Evolutionary conservation across 2,888 invertebrate genomes (phyloP), one percentile per base, ranked within the genome.

Genomic region (Alsophila aescularia): DNA sequence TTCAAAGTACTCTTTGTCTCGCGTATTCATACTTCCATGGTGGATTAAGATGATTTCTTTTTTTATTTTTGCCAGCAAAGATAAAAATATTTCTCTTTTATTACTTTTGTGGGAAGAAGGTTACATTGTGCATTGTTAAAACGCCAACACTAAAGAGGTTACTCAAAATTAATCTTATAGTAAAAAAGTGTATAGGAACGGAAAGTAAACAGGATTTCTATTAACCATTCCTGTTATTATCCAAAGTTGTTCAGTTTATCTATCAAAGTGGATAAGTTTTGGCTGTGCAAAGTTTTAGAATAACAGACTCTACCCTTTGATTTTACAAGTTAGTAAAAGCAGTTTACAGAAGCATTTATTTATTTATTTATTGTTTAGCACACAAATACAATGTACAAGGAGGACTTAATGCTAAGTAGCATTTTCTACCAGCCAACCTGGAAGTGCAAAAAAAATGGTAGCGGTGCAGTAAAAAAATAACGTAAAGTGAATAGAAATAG

Each of bases 221-320:
- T 52, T 43, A 39, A 47, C 21, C 45, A 58, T 64, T 60, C 42
- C 41, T 52, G 60, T 56, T 62, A 63, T 64, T 60, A 57, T 59
- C 60, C 39, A 57, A 61, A 62, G 51, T 44, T 63, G 39, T 59
- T 57, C 53, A 62, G 58, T 67, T 67, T 61, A 59, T 55, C 55
- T 58, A 62, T 31, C 49, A 45, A 62, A 62, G 54, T 64, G 55
- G 59, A 66, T 52, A 62, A 64, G 49, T 62, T 62, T 57, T 37
- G 44, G 54, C 52, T 55, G 42, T 50, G 27, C 36, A 31, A 53
- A 51, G 54, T 44, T 55, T 52, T 58, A 45, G 40, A 56, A 64
- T 64, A 64, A 60, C 47, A 55, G 34, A 44, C 56, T 51, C 24
- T 40, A 29, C 27, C 50, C 42, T 41, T 35, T 50, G 29, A 29